Evolutionary conservation across 2,888 invertebrate species (phyloP), one percentile per base, ranked within the genome.

Genomic region (Drosophila nigricruria): DNA sequence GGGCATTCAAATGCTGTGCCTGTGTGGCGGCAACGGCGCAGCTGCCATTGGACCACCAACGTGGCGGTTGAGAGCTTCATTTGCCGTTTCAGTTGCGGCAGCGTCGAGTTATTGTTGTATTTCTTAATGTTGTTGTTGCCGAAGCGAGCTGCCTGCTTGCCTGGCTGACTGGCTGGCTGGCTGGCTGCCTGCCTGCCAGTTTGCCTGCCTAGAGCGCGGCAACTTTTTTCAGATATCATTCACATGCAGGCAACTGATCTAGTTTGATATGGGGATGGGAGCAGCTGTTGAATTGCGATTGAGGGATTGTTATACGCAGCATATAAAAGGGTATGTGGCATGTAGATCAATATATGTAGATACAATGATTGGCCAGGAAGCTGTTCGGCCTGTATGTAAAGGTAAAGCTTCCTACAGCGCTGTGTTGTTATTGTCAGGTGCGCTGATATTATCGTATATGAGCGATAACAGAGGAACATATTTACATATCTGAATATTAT

Each of bases 31-130:
- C 69, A 59, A 61, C 67, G 57, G 52, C 70, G 78, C 81, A 83
- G 88, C 82, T 89, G 84, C 81, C 76, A 77, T 69, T 75, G 78
- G 90, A 91, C 90, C 90, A 90, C 90, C 90, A 88, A 84, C 89
- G 88, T 75, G 65, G 87, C 70, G 72, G 71, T 57, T 87, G 89
- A 86, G 88, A 86, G 83, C 86, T 83, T 84, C 83, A 84, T 88
- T 84, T 89, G 84, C 87, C 87, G 84, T 89, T 84, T 89, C 89
- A 76, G 73, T 89, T 78, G 77, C 77, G 78, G 70, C 79, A 53
- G 52, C 70, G 56, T 78, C 61, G 62, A 30, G 52, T 63, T 70
- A 67, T 70, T 75, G 76, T 75, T 82, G 82, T 52, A 32, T 30
- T 50, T 50, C 32, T 50, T 32, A 20, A 30, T 52, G 50, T 65